Base-by-base conservation (phyloP, 2,888 invertebrate species). In the Auanema sp. region DNA sequence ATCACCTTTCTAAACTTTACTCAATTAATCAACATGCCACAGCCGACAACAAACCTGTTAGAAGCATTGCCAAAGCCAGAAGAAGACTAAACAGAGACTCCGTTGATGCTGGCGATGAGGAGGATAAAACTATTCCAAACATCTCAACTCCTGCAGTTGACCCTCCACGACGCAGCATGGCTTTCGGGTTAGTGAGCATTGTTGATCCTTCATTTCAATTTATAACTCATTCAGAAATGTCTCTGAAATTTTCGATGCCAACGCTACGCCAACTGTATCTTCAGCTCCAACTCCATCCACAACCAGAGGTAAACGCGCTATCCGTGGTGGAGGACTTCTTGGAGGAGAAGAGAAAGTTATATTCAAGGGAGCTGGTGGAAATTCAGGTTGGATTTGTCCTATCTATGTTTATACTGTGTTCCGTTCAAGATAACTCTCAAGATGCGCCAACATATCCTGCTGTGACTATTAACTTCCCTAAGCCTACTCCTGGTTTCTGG, bases 401-500 rank as follows among this genome's bases (percentile, higher is more conserved):
- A 10, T 52, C 4, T 2, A 5, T 23, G 8, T 11, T 21, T 11
- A 5, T 14, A 55, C 8, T 42, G 56, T n/a, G 5, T 41, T 55
- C 2, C 52, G 6, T 55, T 24, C 21, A 8, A 53, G 53, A 53
- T 8, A 21, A 16, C n/a, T 23, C 21, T 1, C 24, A 21, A 21
- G n/a, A n/a, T 2, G 53, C 21, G 0, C 53, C 53, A 21, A 62
- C 54, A 16, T 54, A 69, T 5, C 70, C 71, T 14, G 40, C 55
- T 2, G 57, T 62, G 1, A 67, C 47, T 14, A 64, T 73, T 56
- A 65, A 65, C 16, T 65, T 73, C 40, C 73, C 73, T 1, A 64
- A 69, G 52, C 69, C 71, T 4, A 65, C 57, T 11, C 63, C 69
- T 41, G 71, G 68, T n/a, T 74, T 74, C 58, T 74, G 74, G 74